Base-by-base conservation (phyloP, 1,140 invertebrate species). In the Mesaphorura yosii region DNA sequence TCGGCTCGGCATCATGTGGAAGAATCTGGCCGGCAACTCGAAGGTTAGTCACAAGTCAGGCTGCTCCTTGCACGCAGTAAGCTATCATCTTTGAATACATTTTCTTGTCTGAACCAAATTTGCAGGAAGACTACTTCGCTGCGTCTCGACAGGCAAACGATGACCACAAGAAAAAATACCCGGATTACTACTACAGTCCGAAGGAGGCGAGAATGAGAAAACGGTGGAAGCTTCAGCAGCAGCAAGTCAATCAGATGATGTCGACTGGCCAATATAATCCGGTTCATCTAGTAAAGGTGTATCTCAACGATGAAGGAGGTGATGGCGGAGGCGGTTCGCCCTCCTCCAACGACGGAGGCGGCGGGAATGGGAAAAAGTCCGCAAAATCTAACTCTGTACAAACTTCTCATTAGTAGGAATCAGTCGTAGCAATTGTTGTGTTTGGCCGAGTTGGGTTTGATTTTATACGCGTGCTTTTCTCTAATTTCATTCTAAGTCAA, bases 111-210 rank as follows among this genome's bases (percentile, higher is more conserved):
- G 26, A 17, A 17, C 19, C 26, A 28, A 47, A 19, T 40, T 50
- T 56, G 7, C 75, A 78, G 64, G 72, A 74, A 50, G 71, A 74
- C 48, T 81, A 78, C 65, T 79, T 78, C 56, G 64, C 71, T 15
- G 64, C 74, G 49, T 77, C 78, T 2, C 71, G 75, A 41, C 66
- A 73, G 55, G 73, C 77, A 15, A 76, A 78, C 57, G 71, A 71
- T 10, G 75, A 77, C 41, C 78, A 80, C 64, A 79, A 79, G 65
- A 70, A 69, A 60, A 78, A 78, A 66, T 80, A 79, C 71, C 78
- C 78, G 53, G 68, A 70, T 57, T 72, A 71, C 57, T 68, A 67
- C 56, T 72, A 72, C 51, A 72, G 68, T 62, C 70, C 70, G 17
- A 68, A 70, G 60, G 69, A 70, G 59, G 70, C 70, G 7, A 45